Percentiles rank a stretch among this genome's conserved stretches.
These are phyloP conservation scores for Danio kyathit DNA, from an alignment of 2,797 vertebrate genomes.

Conservation along the genomic window DNA sequence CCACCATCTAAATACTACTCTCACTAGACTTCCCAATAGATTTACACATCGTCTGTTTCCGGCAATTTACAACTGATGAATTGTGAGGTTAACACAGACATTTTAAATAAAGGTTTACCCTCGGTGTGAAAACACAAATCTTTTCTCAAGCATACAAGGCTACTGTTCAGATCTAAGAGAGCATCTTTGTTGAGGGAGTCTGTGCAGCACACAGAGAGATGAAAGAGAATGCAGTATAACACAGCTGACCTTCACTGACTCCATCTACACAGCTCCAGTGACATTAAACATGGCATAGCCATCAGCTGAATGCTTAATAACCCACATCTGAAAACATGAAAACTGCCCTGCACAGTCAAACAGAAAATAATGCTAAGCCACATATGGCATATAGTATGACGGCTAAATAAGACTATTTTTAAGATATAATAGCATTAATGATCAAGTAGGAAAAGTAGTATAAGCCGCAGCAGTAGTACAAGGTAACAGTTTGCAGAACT, in stretches of 20 bases:
- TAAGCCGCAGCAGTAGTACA: too few species aligned
- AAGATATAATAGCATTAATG: too few species aligned
- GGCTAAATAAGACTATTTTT: neutral
- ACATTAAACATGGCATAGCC: slow-evolving; percentile 25
- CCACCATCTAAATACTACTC: slow-evolving; percentile 13
- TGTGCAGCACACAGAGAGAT: slow-evolving; percentile 9
- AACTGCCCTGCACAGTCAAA: slow-evolving; percentile 1
- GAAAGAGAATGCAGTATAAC: slow-evolving; percentile 19
- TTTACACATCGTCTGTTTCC: slow-evolving; percentile 13
- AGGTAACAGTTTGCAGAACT: too few species aligned
- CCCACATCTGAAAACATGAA: neutral
- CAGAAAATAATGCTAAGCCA: neutral
- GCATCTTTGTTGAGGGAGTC: slow-evolving; percentile 21
- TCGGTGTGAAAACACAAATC: neutral
- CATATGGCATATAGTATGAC: neutral
- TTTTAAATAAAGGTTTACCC: slow-evolving; percentile 17
- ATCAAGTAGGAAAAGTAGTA: too few species aligned
- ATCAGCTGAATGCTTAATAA: slow-evolving; percentile 25
- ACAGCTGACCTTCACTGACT: slow-evolving; percentile 29
- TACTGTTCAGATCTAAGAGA: slow-evolving; percentile 21
- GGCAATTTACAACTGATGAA: slow-evolving; percentile 1
- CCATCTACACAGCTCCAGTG: neutral
- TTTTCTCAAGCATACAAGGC: slow-evolving; percentile 1
- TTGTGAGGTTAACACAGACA: slow-evolving; percentile 2
- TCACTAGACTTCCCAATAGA: slow-evolving; percentile 27